Evolutionary conservation across 2,888 invertebrate genomes (phyloP), one percentile per base, ranked within the genome.

Genomic region (Dimorphilus gyrociliatus): DNA sequence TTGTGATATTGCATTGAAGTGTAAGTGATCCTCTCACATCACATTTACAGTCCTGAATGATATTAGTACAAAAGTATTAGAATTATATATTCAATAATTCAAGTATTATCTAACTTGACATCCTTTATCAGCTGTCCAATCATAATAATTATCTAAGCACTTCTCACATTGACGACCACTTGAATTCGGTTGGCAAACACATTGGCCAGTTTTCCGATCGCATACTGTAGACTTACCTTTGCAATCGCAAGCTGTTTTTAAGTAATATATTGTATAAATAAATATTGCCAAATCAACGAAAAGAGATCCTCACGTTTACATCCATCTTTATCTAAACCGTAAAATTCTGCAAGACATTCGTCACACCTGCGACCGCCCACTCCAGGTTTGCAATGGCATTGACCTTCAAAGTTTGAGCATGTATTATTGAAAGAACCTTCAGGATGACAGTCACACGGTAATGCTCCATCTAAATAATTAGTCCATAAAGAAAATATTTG

Each of bases 101-200:
- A 8, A 1, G 17, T 8, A n/a, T 10, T 16, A 16, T 17, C 21
- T 24, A 19, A 49, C 50, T 42, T 43, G 29, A 35, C 51, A 51
- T 12, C 50, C 50, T 18, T 14, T 19, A 5, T 27, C 30, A 4
- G 31, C 28, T 17, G 37, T 27, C 43, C 44, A 49, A 30, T 41
- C 41, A 41, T 48, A 64, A 40, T 44, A 46, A 27, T 53, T 48
- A 7, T 39, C 37, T 17, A 38, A 33, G 41, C 61, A 58, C 17
- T 32, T 70, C 66, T 73, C 71, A 49, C 73, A 73, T 73, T 74
- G 4, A 76, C 79, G 43, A 72, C 76, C 77, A 47, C 71, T 2
- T 66, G 69, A 38, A 73, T 75, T 63, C 74, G 78, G 47, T 72
- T 66, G 74, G 53, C 90, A 90, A 24, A 33, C 27, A 34, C 51